Evolutionary conservation across 2,797 vertebrate species (phyloP), one percentile per base, ranked within the genome.

Genomic region (Carapus acus): DNA sequence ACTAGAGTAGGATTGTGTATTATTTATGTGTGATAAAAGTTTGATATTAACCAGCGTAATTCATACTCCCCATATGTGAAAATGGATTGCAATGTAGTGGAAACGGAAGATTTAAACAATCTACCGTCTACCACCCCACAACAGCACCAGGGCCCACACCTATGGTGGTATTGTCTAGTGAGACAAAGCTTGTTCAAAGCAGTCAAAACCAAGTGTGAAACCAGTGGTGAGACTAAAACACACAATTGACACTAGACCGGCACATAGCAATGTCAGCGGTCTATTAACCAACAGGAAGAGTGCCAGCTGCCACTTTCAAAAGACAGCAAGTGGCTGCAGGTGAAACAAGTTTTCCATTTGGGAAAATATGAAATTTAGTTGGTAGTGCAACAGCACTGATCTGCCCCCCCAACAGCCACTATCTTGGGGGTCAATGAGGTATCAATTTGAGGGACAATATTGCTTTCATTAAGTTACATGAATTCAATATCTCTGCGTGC

Each of bases 161-260:
- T 19, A n/a, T 13, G 44, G 43, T 24, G 50, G 56, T 53, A 65
- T 18, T 46, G 49, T 29, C 38, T 5, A 62, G 43, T 43, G 44
- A 66, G 57, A 55, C 59, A 50, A 59, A 54, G 36, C 53, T 20
- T 27, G n/a, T n/a, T 52, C 18, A 64, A 58, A 51, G 53, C 41
- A 49, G 39, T 58, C 14, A 15, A 57, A 65, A 55, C 46, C 49
- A 27, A 57, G 54, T 33, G n/a, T 49, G 29, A 67, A 74, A 69
- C 76, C 85, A 86, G 85, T 85, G 83, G 68, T 69, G 58, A 71
- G 79, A 82, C 80, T 76, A 47, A 31, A 51, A 63, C 61, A 55
- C 7, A 58, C 60, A 65, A 65, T 0, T 14, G 27, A 61, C 21
- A 39, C 7, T 41, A 12, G 17, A 56, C 16, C 19, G 36, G 11